Conservation (phyloP, 2,888 invertebrate genomes). For the Macrosoma leucophasiata region DNA sequence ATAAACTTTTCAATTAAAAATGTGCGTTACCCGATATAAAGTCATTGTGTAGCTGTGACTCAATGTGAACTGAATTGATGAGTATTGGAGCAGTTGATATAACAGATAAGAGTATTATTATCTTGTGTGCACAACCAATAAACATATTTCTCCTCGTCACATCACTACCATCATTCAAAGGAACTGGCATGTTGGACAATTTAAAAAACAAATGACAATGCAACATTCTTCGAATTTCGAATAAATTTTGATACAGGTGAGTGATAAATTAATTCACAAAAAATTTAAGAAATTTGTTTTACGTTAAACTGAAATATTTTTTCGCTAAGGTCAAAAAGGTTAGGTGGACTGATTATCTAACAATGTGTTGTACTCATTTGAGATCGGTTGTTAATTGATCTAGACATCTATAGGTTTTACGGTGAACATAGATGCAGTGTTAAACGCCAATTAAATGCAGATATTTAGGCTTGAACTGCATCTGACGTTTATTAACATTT, state of each 20-base stretch:
- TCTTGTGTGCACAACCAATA: constrained; percentile 47
- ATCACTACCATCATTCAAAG: constrained; percentile 35
- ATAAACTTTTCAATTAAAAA: constrained; percentile 20
- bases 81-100: constrained; percentile 46
- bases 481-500: constrained; percentile 45
- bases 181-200: constrained; percentile 31
- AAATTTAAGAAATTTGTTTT: no score
- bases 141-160: constrained; percentile 34
- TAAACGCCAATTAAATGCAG: background rate
- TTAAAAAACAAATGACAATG: constrained; percentile 16
- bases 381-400: background rate
- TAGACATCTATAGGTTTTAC: background rate
- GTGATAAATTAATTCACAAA: no score
- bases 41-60: constrained; percentile 59
- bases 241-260: constrained; percentile 20
- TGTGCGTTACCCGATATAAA: constrained; percentile 55
- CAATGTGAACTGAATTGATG: constrained; percentile 56
- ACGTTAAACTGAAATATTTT: no score
- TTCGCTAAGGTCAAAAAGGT: constrained; percentile 50
- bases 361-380: constrained; percentile 19
- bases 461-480: constrained; percentile 32
- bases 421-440: background rate
- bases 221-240: constrained; percentile 1
- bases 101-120: constrained; percentile 59
- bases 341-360: constrained; percentile 53